Base-by-base conservation (phyloP, 2,113 vertebrate genomes). In the Merops nubicus region DNA sequence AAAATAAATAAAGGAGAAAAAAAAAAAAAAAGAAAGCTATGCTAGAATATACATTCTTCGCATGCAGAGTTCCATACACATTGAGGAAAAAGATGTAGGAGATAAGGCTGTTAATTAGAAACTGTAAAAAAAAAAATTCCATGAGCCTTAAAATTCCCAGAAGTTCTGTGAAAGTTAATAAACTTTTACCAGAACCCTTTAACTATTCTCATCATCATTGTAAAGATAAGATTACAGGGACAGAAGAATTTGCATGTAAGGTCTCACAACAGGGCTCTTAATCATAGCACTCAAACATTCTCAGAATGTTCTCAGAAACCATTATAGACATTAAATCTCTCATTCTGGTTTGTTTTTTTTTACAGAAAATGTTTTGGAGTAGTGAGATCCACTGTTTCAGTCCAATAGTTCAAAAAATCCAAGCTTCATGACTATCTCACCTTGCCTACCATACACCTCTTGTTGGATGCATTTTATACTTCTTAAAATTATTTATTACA, bases 41-140 rank as follows among this genome's bases (percentile, higher is more conserved):
- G 19, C 8, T 69, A 62, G 42, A 54, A 5, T 18, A 14, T 4
- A 9, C 3, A 28, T n/a, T 36, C 47, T 72, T 13, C 59, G n/a
- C 34, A 31, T 1, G 17, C 0, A 23, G 9, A 77, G 5, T 26
- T 29, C 4, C 0, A 1, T 22, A 48, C 31, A 64, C 22, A 5
- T 69, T 89, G 38, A 42, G 38, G 42, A 54, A 65, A 34, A 67
- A 67, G 43, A 38, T 8, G 25, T 8, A 40, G 17, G 45, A 76
- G 20, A 82, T n/a, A 8, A 90, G 25, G 57, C 3, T 74, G 25
- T 51, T 85, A 62, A 40, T 38, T 81, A 91, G 73, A 69, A 94
- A 65, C 26, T 12, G 18, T 4, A 9, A 2, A 2, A 0, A 3
- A 40, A 29, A 29, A 31, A 22, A n/a, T 12, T 42, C 29, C 33